Evolutionary conservation across 2,888 invertebrate species (phyloP), one percentile per base, ranked within the genome.

Genomic region (Schizaphis graminum): DNA sequence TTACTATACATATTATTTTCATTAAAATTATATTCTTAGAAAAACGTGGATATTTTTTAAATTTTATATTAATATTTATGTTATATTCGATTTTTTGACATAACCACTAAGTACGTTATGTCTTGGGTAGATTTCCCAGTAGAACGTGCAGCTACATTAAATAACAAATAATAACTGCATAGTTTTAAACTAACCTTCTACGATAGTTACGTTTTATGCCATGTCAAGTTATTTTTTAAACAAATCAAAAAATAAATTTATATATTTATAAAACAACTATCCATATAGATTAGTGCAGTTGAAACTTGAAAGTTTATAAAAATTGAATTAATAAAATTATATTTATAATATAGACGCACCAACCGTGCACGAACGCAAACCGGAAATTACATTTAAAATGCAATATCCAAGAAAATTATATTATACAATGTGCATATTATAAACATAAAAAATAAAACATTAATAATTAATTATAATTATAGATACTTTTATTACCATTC

Each of bases 361-460:
- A 35, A 77, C 21, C n/a, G 13, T 67, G 67, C 61, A n/a, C 67
- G n/a, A n/a, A 67, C n/a, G 10, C 35, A 21, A 77, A 77, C 77
- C 77, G 77, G 35, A 77, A 77, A 77, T 77, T 77, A 77, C 77
- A 77, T 77, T 77, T 35, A 77, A 67, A 77, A 77, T 77, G 35
- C 35, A 77, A 77, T 24, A 77, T 11, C 35, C 7, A 77, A 77
- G 21, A 77, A 21, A 35, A 21, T 4, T 61, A 67, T 67, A n/a
- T 67, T 67, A 77, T 8, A 77, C 21, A 35, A 77, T 77, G 35
- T 77, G 21, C 77, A 77, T 77, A 77, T 77, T 21, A 35, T 77
- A 67, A 35, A 35, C 21, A 77, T 35, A 77, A 21, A 77, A 67
- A n/a, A 35, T 3, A 67, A 35, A n/a, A 35, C 5, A 67, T 1